Evolutionary conservation across 1,140 invertebrate genomes (phyloP).

Genomic region (Pogonomyrmex barbatus): DNA sequence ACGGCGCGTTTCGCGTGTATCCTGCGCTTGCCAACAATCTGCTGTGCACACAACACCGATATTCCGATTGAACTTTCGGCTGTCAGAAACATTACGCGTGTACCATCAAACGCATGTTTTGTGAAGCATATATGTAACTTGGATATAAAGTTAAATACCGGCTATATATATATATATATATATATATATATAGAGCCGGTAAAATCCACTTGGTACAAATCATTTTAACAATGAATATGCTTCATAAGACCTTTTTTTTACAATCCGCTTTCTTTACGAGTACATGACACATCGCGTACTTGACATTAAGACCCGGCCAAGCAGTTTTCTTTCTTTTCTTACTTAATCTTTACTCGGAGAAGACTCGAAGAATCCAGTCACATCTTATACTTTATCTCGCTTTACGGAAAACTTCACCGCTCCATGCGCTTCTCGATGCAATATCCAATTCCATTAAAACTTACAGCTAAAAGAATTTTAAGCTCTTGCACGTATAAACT

Average conservation of each 20-base stretch:
- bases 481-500: slow-evolving; percentile 18
- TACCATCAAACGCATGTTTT: slow-evolving; percentile 24
- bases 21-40: slow-evolving; percentile 18
- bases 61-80: background rate
- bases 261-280: background rate
- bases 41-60: background rate
- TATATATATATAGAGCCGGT: too few relatives aligned
- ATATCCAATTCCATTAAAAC: slow-evolving; percentile 47
- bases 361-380: slow-evolving; percentile 7
- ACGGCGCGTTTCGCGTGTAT: background rate
- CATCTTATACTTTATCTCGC: slow-evolving; percentile 27
- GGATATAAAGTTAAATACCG: background rate
- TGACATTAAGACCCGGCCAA: background rate
- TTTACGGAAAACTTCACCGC: slow-evolving; percentile 6
- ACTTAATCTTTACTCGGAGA: background rate
- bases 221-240: background rate
- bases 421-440: slow-evolving; percentile 5
- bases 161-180: too few relatives aligned
- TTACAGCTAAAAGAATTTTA: slow-evolving; percentile 42
- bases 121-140: background rate
- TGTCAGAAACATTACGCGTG: background rate
- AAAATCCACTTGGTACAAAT: background rate
- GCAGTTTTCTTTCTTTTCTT: background rate
- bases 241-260: background rate
- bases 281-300: background rate